Evolutionary conservation across 2,888 invertebrate species (phyloP), one percentile per base, ranked within the genome.

Genomic region (Leptopilina syphax): DNA sequence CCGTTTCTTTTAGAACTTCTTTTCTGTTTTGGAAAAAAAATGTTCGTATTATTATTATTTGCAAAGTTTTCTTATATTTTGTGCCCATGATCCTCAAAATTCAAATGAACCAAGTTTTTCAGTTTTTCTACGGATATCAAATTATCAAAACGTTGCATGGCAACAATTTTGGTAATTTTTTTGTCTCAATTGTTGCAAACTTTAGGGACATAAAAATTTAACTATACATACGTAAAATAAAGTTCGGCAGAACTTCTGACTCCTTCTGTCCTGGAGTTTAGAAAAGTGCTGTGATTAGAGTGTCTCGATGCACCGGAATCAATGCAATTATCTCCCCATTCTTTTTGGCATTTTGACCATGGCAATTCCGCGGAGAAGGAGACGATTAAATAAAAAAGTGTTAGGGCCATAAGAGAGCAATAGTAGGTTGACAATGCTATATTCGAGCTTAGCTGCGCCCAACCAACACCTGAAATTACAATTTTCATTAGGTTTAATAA

Each of bases 1-100:
- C 88, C 73, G 91, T 92, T 83, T 94, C 94, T 18, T 93, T 92
- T 4, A 95, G 88, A 1, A 95, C 94, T 34, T 93, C 92, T 84
- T 93, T 93, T 27, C 94, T 94, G 84, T 24, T 8, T 60, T 18
- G 13, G 0, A n/a, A 18, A 60, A 60, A 2, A 60, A 60, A 66
- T 44, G 10, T 65, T 41, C 18, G 34, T 34, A 57, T 18, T 50
- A 24, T 2, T 18, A 34, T 24, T 24, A 13, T 3, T 54, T 66
- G 44, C 57, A 34, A 34, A 34, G 18, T 47, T 24, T 91, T 92
- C 83, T 94, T 83, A 18, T 18, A 18, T 93, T 93, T 34, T 94
- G 41, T 94, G 84, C 24, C 7, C 18, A 18, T 77, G 76, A 77
- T 12, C 1, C 12, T 12, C 67, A 77, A 50, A 44, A 18, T 18